Conservation (phyloP, 2,888 invertebrate species). For the Philereme transversata region DNA sequence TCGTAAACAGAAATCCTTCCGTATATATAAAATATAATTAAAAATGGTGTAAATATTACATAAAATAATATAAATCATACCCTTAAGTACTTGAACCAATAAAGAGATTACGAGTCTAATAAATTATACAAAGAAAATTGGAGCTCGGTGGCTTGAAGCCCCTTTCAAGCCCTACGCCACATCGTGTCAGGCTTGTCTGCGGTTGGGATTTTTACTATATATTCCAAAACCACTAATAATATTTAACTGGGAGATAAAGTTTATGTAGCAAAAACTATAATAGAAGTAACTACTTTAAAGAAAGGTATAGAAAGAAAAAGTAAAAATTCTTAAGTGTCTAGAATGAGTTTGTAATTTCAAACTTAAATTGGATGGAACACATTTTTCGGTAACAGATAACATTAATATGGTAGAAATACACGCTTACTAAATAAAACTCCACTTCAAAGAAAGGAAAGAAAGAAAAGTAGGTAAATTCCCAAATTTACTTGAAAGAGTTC, state of each 20-base stretch:
- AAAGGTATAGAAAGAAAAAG: no score
- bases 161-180: constrained; percentile 24
- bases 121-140: constrained; percentile 36
- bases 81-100: constrained; percentile 31
- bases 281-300: no score
- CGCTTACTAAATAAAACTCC: neutral
- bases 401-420: neutral
- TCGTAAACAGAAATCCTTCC: no score
- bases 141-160: constrained; percentile 20
- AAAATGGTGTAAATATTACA: neutral
- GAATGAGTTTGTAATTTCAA: no score
- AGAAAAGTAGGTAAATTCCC: no score
- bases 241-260: neutral
- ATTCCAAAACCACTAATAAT: constrained; percentile 20
- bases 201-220: constrained; percentile 29
- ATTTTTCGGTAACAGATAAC: no score
- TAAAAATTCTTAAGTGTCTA: no score
- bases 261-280: no score
- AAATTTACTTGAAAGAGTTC: no score
- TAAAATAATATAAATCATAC: constrained; percentile 21
- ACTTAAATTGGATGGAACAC: no score
- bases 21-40: neutral
- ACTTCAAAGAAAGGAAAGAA: no score
- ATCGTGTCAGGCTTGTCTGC: constrained; percentile 31
- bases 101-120: constrained; percentile 36